These are phyloP conservation scores for Pteria penguin DNA, from an alignment of 2,888 invertebrate species.

Conservation along the genomic window DNA sequence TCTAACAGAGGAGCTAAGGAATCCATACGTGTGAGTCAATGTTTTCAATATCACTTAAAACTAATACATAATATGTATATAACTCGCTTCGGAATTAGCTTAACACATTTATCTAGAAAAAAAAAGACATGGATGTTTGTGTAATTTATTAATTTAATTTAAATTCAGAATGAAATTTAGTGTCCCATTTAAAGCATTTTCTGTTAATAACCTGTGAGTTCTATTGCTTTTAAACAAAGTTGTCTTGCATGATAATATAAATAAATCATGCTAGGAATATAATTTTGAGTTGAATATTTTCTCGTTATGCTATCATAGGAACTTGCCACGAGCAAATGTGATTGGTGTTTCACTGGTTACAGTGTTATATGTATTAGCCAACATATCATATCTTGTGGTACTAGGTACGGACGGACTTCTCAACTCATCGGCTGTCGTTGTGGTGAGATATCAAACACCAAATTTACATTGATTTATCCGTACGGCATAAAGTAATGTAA, in stretches of 20 bases:
- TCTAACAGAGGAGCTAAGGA: conserved; percentile 76
- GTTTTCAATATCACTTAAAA: not conserved
- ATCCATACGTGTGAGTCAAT: conserved; percentile 71
- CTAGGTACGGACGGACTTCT: conserved; percentile 87
- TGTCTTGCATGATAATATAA: too few relatives aligned
- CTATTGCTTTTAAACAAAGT: too few relatives aligned
- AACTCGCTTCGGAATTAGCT: too few relatives aligned
- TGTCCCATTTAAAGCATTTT: too few relatives aligned
- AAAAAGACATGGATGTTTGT: too few relatives aligned
- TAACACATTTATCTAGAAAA: too few relatives aligned
- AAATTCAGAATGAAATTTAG: too few relatives aligned
- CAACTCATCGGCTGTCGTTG: conserved; percentile 89
- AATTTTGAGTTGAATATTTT: not conserved
- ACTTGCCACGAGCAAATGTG: conserved; percentile 88
- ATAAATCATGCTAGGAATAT: too few relatives aligned
- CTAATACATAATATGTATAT: not conserved
- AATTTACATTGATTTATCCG: too few relatives aligned
- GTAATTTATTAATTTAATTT: too few relatives aligned
- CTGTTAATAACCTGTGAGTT: too few relatives aligned
- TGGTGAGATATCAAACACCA: conserved; percentile 83
- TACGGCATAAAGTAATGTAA: too few relatives aligned
- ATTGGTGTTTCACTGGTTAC: conserved; percentile 91
- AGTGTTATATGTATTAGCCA: conserved; percentile 89
- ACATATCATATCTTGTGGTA: conserved; percentile 91
- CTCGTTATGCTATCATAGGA: conserved; percentile 82